Percentiles rank a stretch among this genome's conserved stretches.
phyloP scores from a whole-genome alignment of 2,113 vertebrate species.

The Eudyptes chrysolophus region DNA sequence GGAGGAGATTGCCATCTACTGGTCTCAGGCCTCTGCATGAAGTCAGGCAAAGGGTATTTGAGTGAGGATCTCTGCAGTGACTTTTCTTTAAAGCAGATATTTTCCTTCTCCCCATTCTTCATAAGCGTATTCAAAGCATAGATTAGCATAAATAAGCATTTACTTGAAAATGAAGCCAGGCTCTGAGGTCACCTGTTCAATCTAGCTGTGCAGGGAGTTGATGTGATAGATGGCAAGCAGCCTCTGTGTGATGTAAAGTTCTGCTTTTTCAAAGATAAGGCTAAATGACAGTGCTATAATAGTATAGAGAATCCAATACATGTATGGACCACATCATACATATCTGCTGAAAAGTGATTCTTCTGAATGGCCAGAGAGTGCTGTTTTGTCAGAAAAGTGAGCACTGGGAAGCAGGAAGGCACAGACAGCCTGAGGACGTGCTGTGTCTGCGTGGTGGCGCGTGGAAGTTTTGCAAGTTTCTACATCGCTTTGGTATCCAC shows the following conservation, averaged over 20 bases:
- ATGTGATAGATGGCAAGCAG: neutral
- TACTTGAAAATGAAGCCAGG: neutral
- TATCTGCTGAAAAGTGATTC: neutral
- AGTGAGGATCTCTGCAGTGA: neutral
- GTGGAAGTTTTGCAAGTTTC: neutral
- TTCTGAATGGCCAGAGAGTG: neutral
- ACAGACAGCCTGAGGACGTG: neutral
- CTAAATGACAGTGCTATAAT: neutral
- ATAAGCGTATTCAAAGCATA: neutral
- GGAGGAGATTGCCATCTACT: constrained; percentile 74
- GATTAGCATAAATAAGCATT: neutral
- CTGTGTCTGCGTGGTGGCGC: fast-evolving
- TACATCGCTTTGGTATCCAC: neutral
- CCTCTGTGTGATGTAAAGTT: neutral
- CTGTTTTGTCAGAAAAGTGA: neutral
- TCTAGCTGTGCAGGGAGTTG: neutral
- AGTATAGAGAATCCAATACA: neutral
- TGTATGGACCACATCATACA: neutral
- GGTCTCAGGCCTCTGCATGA: neutral
- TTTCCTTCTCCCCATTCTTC: neutral
- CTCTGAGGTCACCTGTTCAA: neutral
- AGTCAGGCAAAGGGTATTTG: neutral
- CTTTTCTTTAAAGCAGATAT: neutral
- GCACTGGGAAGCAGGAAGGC: neutral
- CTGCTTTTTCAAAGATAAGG: neutral